Evolutionary conservation across 2,113 vertebrate genomes (phyloP), one percentile per base, ranked within the genome.

Genomic region (Solea senegalensis): DNA sequence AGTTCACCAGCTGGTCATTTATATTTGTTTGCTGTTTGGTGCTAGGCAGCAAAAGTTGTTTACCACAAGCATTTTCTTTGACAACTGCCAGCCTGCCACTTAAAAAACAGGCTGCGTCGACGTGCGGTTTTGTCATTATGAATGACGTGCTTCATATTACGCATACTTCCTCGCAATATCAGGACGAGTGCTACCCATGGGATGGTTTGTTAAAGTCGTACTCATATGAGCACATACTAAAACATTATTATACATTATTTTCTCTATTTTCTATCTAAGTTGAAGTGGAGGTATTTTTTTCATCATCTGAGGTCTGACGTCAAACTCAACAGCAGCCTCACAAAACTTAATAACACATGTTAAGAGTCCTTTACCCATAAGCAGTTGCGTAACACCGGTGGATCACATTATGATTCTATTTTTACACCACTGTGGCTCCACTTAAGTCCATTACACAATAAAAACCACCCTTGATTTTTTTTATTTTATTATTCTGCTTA

Each of bases 321-420:
- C 83, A 86, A 89, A 89, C 61, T 54, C 46, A 43, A 34, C 59
- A 57, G 82, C 75, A 65, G 56, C 62, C 76, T 67, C 55, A 52
- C 76, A 83, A 69, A 82, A 80, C 70, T 74, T 74, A 87, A 84
- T 82, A 87, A 81, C 86, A 89, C 69, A 84, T 70, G 80, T 82
- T 76, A 81, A 65, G 52, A 85, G 78, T 85, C 76, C 58, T 69
- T 53, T 76, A 86, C 72, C 63, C 83, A 75, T 69, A 86, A 67
- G 27, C 49, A 75, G 74, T 90, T 92, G 90, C 80, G 82, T 83
- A 91, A 92, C 76, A 72, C 81, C 44, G 58, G 76, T 52, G 78
- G 81, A 88, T 87, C 78, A 78, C 67, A 78, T 84, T 75, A 70
- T 72, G 73, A 45, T 74, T 80, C 77, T 83, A 82, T 88, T 88